Conservation (phyloP, 2,888 invertebrate species). For the Cephus runcator region DNA sequence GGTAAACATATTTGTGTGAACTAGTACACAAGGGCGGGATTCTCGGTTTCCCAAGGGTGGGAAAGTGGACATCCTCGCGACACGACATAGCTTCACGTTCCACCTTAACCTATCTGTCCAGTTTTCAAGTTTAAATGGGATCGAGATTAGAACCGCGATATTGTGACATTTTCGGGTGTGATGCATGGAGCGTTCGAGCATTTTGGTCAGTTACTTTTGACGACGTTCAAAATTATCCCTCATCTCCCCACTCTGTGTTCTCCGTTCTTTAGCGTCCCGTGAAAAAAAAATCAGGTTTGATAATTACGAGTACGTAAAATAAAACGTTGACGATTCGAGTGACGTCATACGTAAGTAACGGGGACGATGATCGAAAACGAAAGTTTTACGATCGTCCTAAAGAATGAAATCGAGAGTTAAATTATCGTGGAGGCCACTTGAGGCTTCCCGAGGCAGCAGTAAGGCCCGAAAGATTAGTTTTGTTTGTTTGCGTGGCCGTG, state of each 20-base stretch:
- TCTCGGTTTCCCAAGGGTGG: conserved; percentile 30
- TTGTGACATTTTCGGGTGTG: conserved; percentile 24
- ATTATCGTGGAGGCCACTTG: conserved; percentile 40
- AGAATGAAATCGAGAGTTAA: conserved; percentile 40
- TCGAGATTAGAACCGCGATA: conserved; percentile 45
- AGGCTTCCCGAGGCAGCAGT: conserved; percentile 18
- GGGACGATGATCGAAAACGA: conserved; percentile 7
- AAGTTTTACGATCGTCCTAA: conserved; percentile 23
- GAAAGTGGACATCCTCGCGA: conserved; percentile 33
- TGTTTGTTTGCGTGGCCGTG: conserved; percentile 59
- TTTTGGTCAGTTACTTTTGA: conserved; percentile 3
- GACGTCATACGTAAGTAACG: neutral
- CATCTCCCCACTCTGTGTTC: neutral
- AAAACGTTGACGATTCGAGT: neutral
- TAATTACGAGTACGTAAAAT: neutral
- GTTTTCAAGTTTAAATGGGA: conserved; percentile 35
- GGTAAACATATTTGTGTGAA: conserved; percentile 34
- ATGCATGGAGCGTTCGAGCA: neutral
- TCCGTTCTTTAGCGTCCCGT: neutral
- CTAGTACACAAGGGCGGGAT: conserved; percentile 8
- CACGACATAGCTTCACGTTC: conserved; percentile 50
- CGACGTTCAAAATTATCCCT: neutral
- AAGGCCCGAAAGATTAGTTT: conserved; percentile 29
- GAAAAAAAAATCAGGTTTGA: neutral
- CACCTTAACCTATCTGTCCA: conserved; percentile 34